These are phyloP conservation scores for Rhyacophila brunnea DNA, from an alignment of 1,140 invertebrate genomes.

Conservation along the genomic window DNA sequence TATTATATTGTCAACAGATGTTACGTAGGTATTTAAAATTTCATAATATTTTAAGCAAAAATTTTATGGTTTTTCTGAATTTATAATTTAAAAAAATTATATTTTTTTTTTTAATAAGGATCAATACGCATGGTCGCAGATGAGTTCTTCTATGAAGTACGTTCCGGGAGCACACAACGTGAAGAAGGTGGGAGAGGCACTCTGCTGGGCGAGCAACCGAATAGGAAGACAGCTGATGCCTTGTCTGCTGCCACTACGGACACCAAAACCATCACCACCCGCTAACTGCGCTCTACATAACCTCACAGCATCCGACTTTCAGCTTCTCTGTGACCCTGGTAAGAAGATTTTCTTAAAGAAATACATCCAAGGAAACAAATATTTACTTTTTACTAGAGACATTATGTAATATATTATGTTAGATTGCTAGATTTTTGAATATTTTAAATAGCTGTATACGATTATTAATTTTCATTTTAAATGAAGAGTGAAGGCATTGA, in stretches of 20 bases:
- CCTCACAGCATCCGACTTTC: constrained; percentile 71
- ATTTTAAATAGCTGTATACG: no score
- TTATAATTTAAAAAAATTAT: no score
- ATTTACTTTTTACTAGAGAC: no score
- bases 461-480: no score
- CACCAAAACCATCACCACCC: constrained; percentile 67
- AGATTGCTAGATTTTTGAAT: no score
- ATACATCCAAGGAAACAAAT: no score
- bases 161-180: constrained; percentile 58
- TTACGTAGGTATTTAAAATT: no score
- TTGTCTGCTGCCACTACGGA: constrained; percentile 69
- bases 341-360: constrained; percentile 18
- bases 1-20: no score
- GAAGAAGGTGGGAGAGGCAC: constrained; percentile 55
- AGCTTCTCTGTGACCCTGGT: constrained; percentile 55
- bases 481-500: no score
- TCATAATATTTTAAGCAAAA: no score
- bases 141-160: constrained; percentile 73
- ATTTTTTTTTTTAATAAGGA: constrained; percentile 16
- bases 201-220: constrained; percentile 66
- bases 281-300: constrained; percentile 77
- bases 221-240: constrained; percentile 67
- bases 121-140: constrained; percentile 39
- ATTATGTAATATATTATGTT: no score
- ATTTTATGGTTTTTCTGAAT: no score